A percentile compares a stretch with the other conserved stretches of the same genome.
Evolutionary conservation across 53 echinoderm and acorn worm species (phyloP).

Genomic region (Hippasteria phrygiana): DNA sequence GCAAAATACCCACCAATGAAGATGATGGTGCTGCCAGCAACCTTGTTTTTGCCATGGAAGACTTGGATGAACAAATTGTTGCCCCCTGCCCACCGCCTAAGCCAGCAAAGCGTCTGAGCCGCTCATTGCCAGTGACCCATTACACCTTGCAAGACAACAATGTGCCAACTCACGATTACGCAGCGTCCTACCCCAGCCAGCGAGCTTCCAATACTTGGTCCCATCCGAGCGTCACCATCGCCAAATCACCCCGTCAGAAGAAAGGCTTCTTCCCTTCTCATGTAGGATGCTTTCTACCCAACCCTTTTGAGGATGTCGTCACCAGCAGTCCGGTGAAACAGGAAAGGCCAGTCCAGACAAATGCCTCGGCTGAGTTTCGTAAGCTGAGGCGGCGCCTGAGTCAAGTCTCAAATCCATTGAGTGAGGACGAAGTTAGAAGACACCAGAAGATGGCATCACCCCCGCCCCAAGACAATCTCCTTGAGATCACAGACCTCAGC

Average conservation of each 20-base stretch:
- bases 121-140: slow-evolving; percentile 31
- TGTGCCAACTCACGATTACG: slow-evolving; percentile 42
- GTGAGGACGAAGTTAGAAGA: slow-evolving; percentile 11
- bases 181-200: slow-evolving; percentile 45
- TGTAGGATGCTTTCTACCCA: slow-evolving; percentile 31
- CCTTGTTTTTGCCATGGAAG: slow-evolving; percentile 40
- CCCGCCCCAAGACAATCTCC: slow-evolving; percentile 73
- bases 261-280: slow-evolving; percentile 51
- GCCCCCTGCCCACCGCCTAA: not conserved
- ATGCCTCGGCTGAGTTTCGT: slow-evolving; percentile 14
- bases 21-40: slow-evolving; percentile 35
- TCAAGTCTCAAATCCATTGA: slow-evolving; percentile 24
- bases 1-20: not conserved
- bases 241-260: slow-evolving; percentile 42
- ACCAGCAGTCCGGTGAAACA: slow-evolving; percentile 48
- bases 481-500: slow-evolving; percentile 90
- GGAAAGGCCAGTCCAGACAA: not conserved
- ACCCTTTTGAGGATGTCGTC: slow-evolving; percentile 27
- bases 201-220: slow-evolving; percentile 36
- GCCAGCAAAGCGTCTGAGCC: slow-evolving; percentile 42
- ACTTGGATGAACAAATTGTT: not conserved
- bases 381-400: slow-evolving; percentile 48
- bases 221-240: slow-evolving; percentile 53
- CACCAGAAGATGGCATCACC: slow-evolving; percentile 1
- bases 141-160: not conserved